Conservation (phyloP, 2,113 vertebrate species). For the Polypterus senegalus region DNA sequence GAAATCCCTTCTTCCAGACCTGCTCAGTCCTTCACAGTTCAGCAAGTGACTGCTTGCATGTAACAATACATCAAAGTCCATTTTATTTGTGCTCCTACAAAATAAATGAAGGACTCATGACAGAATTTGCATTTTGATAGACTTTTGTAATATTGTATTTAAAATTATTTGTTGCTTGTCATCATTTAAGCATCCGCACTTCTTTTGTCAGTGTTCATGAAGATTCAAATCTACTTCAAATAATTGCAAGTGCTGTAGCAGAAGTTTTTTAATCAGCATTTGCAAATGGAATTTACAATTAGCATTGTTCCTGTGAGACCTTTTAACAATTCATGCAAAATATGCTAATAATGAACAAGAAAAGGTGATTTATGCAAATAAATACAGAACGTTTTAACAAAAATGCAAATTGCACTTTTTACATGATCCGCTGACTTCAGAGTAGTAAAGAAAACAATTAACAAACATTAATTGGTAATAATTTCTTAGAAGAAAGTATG, state of each 20-base stretch:
- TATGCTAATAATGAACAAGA: constrained; percentile 28
- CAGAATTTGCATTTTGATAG: constrained; percentile 8
- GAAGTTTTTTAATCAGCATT: constrained; percentile 13
- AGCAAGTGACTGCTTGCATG: too few relatives aligned
- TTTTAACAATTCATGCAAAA: constrained; percentile 32
- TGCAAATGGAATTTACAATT: constrained; percentile 17
- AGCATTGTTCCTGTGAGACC: constrained; percentile 23
- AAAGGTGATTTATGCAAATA: constrained; percentile 28
- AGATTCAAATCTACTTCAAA: constrained; percentile 15
- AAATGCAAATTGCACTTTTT: constrained; percentile 22
- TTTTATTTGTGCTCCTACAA: too few relatives aligned
- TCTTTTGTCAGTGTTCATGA: constrained; percentile 14
- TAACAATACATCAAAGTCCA: too few relatives aligned
- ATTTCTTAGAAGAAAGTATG: constrained; percentile 17
- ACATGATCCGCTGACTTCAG: constrained; percentile 24
- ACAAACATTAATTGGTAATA: constrained; percentile 23
- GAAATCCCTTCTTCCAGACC: too few relatives aligned
- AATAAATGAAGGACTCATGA: too few relatives aligned
- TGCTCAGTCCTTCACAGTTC: too few relatives aligned
- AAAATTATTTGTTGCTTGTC: constrained; percentile 1
- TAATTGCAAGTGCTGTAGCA: constrained; percentile 20
- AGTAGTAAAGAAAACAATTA: constrained; percentile 22
- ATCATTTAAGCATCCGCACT: constrained; percentile 2
- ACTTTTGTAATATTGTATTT: constrained; percentile 4
- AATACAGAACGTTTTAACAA: constrained; percentile 7